Evolutionary conservation across 2,797 vertebrate species (phyloP).

Genomic region (Crotalus adamanteus): DNA sequence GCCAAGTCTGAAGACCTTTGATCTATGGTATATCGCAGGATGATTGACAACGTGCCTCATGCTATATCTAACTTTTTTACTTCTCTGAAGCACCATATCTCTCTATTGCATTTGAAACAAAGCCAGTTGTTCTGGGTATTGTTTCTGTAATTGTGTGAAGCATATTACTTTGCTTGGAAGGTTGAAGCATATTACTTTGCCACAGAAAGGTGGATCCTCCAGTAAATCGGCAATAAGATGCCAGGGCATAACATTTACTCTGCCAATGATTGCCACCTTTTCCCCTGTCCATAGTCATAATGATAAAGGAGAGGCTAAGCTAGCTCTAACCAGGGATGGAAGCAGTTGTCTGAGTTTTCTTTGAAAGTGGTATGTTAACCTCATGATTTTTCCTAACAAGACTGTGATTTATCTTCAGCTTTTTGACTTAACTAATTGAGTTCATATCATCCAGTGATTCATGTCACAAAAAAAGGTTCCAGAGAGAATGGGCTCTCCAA

Average conservation of each 20-base stretch:
- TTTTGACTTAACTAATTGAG: slow-evolving; percentile 75
- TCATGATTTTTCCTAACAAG: slow-evolving; percentile 66
- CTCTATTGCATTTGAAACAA: not conserved
- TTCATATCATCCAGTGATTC: slow-evolving; percentile 71
- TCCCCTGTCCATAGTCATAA: accelerated
- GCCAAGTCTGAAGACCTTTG: no score
- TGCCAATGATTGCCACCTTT: not conserved
- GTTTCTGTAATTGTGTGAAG: not conserved
- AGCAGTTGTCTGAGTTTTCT: slow-evolving; percentile 27
- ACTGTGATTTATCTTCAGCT: slow-evolving; percentile 72
- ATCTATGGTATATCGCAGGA: not conserved
- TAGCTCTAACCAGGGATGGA: slow-evolving; percentile 2
- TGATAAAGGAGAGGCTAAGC: not conserved
- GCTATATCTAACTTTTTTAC: not conserved
- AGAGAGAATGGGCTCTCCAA: slow-evolving; percentile 61
- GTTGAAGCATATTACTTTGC: not conserved
- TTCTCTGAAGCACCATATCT: not conserved
- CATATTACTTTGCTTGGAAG: not conserved
- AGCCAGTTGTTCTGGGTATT: not conserved
- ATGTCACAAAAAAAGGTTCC: slow-evolving; percentile 69
- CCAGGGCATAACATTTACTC: not conserved
- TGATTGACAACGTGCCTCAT: not conserved
- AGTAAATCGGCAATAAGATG: not conserved
- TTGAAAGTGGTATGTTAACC: slow-evolving; percentile 57
- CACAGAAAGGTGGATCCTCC: not conserved